Evolutionary conservation across 2,888 invertebrate genomes (phyloP), one percentile per base, ranked within the genome.

Genomic region (Diloba caeruleocephala): DNA sequence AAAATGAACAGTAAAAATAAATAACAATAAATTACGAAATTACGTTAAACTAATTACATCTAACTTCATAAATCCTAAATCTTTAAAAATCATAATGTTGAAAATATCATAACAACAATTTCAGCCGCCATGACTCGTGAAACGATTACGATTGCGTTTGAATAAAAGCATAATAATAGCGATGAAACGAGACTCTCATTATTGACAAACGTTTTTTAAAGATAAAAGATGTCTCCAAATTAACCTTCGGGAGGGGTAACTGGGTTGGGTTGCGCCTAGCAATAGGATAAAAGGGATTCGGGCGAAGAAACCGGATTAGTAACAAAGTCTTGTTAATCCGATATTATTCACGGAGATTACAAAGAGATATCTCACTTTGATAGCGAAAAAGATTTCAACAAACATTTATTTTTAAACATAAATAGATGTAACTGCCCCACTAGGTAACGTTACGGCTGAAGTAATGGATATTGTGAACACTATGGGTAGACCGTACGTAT

Each of bases 331-430:
- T 79, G 76, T 83, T 87, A 89, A 87, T 88, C 88, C 81, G 75
- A 85, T 85, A 85, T 87, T 85, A 87, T 87, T 87, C 86, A 84
- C 68, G 76, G 72, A 79, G 85, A 88, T 85, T 82, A 87, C 87
- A 85, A 87, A 85, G 82, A 85, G 82, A 87, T 84, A 84, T 85
- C 84, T 84, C 78, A 85, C 83, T 87, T 84, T 84, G 83, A 84
- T 77, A 75, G 76, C 73, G 74, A 76, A 83, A 76, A 84, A 84
- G 80, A 81, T 81, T 79, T 67, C 55, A 56, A 71, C 60, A 65
- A 70, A 72, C 73, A 69, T 77, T 69, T 72, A 57, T 63, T 66
- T 87, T 88, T 85, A 81, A 88, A 85, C 85, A 71, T 62, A 62
- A 70, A 59, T 54, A 55, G 56, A 55, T 60, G 65, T 50, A 46